Evolutionary conservation across 2,113 vertebrate genomes (phyloP).

Genomic region (Melospiza georgiana): DNA sequence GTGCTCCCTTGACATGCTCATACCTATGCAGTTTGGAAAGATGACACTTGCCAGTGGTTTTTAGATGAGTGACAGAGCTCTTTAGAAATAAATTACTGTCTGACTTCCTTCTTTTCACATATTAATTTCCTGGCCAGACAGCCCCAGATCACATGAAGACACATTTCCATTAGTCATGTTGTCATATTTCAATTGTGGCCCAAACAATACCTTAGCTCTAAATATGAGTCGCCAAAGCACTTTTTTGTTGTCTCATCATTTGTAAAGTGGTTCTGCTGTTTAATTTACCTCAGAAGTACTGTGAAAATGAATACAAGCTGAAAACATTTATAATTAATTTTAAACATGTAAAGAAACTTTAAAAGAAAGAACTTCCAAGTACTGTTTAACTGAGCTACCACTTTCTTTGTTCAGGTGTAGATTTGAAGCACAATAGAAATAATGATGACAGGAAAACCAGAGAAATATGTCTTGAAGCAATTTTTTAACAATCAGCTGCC

Average conservation of each 20-base stretch:
- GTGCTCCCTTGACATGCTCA: neutral
- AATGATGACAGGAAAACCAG: neutral
- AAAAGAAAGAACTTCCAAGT: neutral
- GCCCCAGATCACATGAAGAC: neutral
- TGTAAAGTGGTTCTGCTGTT: neutral
- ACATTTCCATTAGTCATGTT: neutral
- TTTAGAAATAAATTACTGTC: neutral
- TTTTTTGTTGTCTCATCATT: neutral
- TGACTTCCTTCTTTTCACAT: neutral
- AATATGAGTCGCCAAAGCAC: neutral
- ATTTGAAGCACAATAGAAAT: neutral
- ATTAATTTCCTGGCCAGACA: neutral
- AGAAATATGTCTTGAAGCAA: neutral
- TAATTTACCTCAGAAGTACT: neutral
- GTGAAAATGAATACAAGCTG: neutral
- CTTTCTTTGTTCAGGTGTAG: neutral
- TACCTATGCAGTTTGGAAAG: neutral
- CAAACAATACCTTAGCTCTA: neutral
- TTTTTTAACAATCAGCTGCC: neutral
- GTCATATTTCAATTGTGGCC: neutral
- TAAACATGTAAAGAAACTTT: neutral
- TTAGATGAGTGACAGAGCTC: neutral
- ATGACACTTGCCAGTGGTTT: neutral
- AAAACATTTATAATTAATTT: neutral
- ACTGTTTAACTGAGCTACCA: neutral